A percentile compares a stretch with the other conserved stretches of the same genome.
phyloP scores from a whole-genome alignment of 2,113 vertebrate genomes.

The Notarius lentiginosus region DNA sequence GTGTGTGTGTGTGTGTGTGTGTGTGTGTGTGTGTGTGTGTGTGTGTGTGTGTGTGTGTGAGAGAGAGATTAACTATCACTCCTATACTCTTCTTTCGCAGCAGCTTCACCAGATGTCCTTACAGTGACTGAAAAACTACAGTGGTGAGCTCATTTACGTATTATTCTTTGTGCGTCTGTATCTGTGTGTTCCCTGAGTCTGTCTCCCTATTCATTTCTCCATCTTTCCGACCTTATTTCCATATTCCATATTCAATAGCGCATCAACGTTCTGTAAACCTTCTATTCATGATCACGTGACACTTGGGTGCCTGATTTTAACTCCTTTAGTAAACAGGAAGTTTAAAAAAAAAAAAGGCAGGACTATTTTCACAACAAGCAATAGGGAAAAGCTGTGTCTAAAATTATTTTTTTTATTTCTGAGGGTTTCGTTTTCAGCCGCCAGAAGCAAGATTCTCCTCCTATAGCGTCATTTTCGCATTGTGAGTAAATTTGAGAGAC shows the following conservation, averaged over 20 bases:
- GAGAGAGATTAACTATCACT: constrained; percentile 2
- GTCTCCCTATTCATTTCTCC: background rate
- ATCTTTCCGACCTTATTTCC: background rate
- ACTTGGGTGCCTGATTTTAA: background rate
- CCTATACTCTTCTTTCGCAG: constrained; percentile 38
- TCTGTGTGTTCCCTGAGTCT: background rate
- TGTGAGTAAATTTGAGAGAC: background rate
- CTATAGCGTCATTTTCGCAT: constrained; percentile 40
- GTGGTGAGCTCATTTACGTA: constrained; percentile 35
- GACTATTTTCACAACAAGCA: constrained; percentile 1
- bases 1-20: background rate
- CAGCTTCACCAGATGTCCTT: constrained; percentile 32
- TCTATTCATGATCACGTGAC: background rate
- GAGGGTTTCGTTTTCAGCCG: constrained; percentile 19
- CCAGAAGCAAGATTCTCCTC: constrained; percentile 11
- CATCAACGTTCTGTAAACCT: background rate
- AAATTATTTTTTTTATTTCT: background rate
- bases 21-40: background rate
- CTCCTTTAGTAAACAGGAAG: background rate
- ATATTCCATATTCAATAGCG: background rate
- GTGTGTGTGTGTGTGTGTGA: background rate
- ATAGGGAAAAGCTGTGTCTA: background rate
- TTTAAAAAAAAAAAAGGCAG: background rate
- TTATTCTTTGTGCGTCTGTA: constrained; percentile 7
- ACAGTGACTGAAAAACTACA: background rate